Evolutionary conservation across 2,797 vertebrate species (phyloP), one percentile per base, ranked within the genome.

Genomic region (Aselliscus stoliczkanus): DNA sequence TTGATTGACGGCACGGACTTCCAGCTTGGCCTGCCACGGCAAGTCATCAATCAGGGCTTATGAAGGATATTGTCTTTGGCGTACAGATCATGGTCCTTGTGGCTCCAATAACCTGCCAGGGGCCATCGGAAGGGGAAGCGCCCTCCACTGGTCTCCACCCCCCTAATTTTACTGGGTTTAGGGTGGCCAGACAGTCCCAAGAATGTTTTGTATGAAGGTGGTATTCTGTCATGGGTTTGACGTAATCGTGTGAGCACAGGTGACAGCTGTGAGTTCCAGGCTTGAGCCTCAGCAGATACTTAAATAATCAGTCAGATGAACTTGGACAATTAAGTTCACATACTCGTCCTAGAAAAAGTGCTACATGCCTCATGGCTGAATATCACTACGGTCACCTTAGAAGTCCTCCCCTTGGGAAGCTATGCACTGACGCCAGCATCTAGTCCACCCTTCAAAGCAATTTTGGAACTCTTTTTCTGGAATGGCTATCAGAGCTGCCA

Each of bases 1-100:
- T 75, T 96, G 95, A 93, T 58, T 64, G 95, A 96, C 67, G 52
- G 85, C 18, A 18, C 23, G 56, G 50, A 56, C 85, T 72, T 97
- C 58, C 88, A 85, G 75, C 76, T 82, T 72, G 76, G 56, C 56
- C 83, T 34, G 23, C 39, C 62, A 56, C 83, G 72, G 76, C 56
- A 21, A 73, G 76, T 52, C 21, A 90, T 95, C 65, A 23, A 2
- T 96, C 83, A 96, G 42, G 67, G 37, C 31, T 1, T 5, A 10
- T 52, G 77, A 72, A 90, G 81, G 65, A 27, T 70, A 44, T n/a
- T 77, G 70, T 77, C 58, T 72, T 54, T 18, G 29, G 15, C 62
- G 39, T 76, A 21, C 9, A 77, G 15, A 87, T 17, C 10, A 3
- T 0, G 3, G 42, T 37, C 52, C 60, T 10, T 1, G 76, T 65